These are phyloP conservation scores for Ianthella basta DNA, from an alignment of 37 sponge, comb jelly and placozoan genomes.

Conservation along the genomic window DNA sequence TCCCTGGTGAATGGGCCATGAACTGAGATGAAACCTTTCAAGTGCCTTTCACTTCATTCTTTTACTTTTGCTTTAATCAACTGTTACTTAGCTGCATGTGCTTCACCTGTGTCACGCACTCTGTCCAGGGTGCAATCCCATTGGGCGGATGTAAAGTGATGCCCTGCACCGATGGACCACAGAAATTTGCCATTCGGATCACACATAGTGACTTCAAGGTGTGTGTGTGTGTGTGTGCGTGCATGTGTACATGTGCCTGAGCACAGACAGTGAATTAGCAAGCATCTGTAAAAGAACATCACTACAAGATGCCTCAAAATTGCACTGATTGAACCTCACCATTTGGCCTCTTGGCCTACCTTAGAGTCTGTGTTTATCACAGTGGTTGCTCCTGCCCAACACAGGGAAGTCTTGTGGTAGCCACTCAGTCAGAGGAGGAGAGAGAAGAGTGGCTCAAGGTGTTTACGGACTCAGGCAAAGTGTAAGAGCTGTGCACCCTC, in stretches of 20 bases:
- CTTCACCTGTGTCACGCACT: too few relatives aligned
- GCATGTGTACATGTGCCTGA: neutral
- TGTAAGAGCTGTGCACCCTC: constrained; percentile 62
- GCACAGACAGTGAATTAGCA: neutral
- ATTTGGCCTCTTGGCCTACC: neutral
- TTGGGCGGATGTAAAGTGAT: constrained; percentile 86
- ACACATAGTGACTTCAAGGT: constrained; percentile 83
- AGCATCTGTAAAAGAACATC: neutral
- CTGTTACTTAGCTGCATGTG: too few relatives aligned
- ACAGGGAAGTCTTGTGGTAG: constrained; percentile 87
- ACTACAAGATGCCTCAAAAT: too few relatives aligned
- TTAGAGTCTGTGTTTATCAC: too few relatives aligned
- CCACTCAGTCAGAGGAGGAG: constrained; percentile 75
- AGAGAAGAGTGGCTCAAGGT: constrained; percentile 70
- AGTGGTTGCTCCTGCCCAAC: too few relatives aligned
- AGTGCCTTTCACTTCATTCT: too few relatives aligned
- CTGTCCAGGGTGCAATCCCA: constrained; percentile 90
- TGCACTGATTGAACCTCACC: too few relatives aligned
- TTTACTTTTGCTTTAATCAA: too few relatives aligned
- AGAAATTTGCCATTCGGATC: constrained; percentile 81
- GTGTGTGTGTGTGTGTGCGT: neutral
- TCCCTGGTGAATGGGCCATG: too few relatives aligned
- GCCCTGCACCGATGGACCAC: constrained; percentile 56
- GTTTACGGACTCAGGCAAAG: constrained; percentile 79
- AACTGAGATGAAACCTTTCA: too few relatives aligned